phyloP scores from a whole-genome alignment of 2,113 vertebrate species.

The Corythornis cristatus region DNA sequence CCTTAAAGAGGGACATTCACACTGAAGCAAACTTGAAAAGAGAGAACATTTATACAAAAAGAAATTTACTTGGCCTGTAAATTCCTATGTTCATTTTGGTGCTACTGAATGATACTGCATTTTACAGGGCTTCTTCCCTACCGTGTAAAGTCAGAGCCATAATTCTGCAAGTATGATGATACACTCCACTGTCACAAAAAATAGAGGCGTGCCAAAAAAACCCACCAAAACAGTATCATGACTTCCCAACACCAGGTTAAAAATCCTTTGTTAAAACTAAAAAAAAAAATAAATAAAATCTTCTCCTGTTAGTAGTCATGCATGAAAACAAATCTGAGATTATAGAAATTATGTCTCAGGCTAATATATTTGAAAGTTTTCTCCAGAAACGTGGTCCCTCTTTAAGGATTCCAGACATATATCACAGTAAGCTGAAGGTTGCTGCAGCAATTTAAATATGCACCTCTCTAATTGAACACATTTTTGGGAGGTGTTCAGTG shows the following conservation, averaged over 20 bases:
- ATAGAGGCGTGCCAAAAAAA: not conserved
- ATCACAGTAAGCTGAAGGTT: constrained; percentile 30
- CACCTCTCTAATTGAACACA: not conserved
- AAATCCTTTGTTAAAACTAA: not conserved
- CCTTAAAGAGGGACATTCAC: constrained; percentile 85
- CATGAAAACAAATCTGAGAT: constrained; percentile 1
- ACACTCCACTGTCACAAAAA: constrained; percentile 31
- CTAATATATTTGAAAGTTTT: constrained; percentile 37
- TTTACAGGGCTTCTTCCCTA: constrained; percentile 55
- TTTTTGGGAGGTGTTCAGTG: not conserved
- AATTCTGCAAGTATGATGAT: not conserved
- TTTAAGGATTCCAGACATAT: constrained; percentile 73
- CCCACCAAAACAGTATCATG: constrained; percentile 42
- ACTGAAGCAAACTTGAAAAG: constrained; percentile 87
- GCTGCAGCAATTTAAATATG: constrained; percentile 47
- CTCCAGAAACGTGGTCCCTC: constrained; percentile 64
- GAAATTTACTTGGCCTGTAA: constrained; percentile 80
- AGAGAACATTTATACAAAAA: constrained; percentile 84
- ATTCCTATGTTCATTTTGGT: constrained; percentile 61
- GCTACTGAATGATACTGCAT: constrained; percentile 60
- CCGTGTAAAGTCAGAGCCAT: constrained; percentile 42
- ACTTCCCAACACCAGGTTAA: constrained; percentile 45
- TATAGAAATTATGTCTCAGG: not conserved
- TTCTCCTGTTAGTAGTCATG: not conserved
- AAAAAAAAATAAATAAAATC: not conserved